phyloP scores from a whole-genome alignment of 37 sponge, comb jelly and placozoan genomes.

The Bolinopsis microptera region DNA sequence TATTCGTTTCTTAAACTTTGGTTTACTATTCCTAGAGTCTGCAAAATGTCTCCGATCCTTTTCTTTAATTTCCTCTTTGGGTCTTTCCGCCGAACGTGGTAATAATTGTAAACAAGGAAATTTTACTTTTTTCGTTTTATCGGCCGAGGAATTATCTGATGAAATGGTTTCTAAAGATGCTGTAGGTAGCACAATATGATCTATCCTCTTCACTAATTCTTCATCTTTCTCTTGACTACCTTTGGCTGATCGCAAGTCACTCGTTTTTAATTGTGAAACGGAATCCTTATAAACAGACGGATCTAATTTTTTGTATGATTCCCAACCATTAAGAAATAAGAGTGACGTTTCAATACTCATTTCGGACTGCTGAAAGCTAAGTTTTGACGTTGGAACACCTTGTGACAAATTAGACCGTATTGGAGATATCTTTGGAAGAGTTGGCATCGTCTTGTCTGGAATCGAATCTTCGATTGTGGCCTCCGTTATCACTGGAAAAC shows the following conservation, averaged over 20 bases:
- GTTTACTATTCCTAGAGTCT: not conserved
- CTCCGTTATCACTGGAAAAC: not conserved
- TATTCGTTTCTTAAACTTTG: not conserved
- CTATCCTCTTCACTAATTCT: not conserved
- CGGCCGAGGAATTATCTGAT: not conserved
- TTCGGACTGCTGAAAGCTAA: too few relatives aligned
- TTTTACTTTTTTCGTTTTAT: not conserved
- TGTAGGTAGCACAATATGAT: not conserved
- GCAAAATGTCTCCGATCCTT: too few relatives aligned
- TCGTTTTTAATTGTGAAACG: too few relatives aligned
- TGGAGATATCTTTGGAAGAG: not conserved
- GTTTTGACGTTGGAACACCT: too few relatives aligned
- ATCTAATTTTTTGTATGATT: too few relatives aligned
- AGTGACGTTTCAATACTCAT: too few relatives aligned
- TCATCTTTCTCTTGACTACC: too few relatives aligned
- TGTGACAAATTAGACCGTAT: too few relatives aligned
- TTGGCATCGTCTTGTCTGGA: not conserved
- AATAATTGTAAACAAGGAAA: not conserved
- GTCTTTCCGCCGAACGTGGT: not conserved
- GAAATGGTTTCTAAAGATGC: not conserved
- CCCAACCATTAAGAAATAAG: too few relatives aligned
- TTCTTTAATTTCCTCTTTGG: not conserved
- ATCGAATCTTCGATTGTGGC: not conserved
- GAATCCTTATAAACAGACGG: too few relatives aligned
- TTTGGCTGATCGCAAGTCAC: too few relatives aligned